Percentiles rank a stretch among this genome's conserved stretches.
Evolutionary conservation across 2,888 invertebrate species (phyloP).

Genomic region (Nemapogon koenigi): DNA sequence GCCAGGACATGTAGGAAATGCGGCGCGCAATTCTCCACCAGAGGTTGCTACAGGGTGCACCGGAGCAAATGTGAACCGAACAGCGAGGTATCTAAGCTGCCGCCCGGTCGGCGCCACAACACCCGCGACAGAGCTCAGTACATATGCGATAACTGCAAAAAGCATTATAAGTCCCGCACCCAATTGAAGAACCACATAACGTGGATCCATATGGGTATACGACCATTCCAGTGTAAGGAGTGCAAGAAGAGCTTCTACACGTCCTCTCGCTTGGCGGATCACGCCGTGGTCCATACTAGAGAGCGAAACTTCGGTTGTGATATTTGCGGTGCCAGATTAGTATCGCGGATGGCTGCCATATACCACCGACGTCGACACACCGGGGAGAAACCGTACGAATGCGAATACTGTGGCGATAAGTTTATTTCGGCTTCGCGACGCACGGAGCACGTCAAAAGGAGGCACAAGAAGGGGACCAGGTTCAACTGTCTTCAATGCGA

Average conservation of each 20-base stretch:
- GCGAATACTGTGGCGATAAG: conserved; percentile 42
- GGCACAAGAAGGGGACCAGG: conserved; percentile 37
- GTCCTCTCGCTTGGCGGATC: conserved; percentile 53
- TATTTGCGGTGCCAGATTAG: conserved; percentile 52
- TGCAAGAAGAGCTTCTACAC: conserved; percentile 60
- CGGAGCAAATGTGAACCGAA: conserved; percentile 42
- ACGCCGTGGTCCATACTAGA: conserved; percentile 57
- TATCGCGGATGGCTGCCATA: conserved; percentile 49
- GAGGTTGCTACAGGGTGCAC: conserved; percentile 46
- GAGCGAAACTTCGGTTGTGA: conserved; percentile 59
- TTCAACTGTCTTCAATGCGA: conserved; percentile 34
- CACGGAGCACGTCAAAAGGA: conserved; percentile 44
- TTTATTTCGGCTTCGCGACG: conserved; percentile 50
- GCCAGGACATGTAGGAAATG: conserved; percentile 44
- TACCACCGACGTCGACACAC: conserved; percentile 54
- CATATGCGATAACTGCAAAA: conserved; percentile 45
- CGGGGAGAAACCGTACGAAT: conserved; percentile 49
- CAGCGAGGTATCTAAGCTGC: conserved; percentile 35
- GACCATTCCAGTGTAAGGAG: conserved; percentile 55
- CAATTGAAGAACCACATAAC: conserved; percentile 53
- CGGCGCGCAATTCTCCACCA: conserved; percentile 39
- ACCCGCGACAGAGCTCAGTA: conserved; percentile 43
- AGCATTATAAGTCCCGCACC: conserved; percentile 39
- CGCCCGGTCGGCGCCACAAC: conserved; percentile 35
- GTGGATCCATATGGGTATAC: conserved; percentile 54